A percentile compares a stretch with the other conserved stretches of the same genome.
These are phyloP conservation scores for Takifugu ocellatus DNA, from an alignment of 2,797 vertebrate genomes.

Conservation along the genomic window DNA sequence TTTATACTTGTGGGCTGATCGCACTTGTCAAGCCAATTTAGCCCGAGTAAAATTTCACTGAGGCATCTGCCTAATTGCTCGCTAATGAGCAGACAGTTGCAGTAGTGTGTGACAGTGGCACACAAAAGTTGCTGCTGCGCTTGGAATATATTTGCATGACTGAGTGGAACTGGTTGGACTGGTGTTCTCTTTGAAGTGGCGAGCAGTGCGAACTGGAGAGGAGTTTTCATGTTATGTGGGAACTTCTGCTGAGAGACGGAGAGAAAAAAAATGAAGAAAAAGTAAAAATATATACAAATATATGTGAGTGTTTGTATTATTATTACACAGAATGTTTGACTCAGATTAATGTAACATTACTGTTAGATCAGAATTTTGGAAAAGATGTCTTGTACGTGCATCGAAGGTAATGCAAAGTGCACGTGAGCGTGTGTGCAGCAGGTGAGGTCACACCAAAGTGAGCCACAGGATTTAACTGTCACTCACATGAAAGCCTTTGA, in stretches of 20 bases:
- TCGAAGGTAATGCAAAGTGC: slow-evolving; percentile 9
- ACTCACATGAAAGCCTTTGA: neutral
- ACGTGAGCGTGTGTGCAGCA: neutral
- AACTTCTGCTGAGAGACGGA: too few relatives aligned
- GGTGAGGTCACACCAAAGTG: slow-evolving; percentile 21
- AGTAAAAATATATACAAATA: too few relatives aligned
- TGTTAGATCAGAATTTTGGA: too few relatives aligned
- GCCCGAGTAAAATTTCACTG: slow-evolving; percentile 60
- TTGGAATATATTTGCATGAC: slow-evolving; percentile 37
- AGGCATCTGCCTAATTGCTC: slow-evolving; percentile 61
- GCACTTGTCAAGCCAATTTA: slow-evolving; percentile 44
- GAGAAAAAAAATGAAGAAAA: too few relatives aligned
- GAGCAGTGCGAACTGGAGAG: neutral
- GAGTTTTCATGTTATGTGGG: neutral
- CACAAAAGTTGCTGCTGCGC: slow-evolving; percentile 14
- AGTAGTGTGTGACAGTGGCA: neutral
- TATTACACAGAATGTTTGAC: too few relatives aligned
- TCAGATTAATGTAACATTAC: too few relatives aligned
- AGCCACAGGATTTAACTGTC: slow-evolving; percentile 5
- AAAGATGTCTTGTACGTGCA: slow-evolving; percentile 1
- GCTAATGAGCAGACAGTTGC: slow-evolving; percentile 60
- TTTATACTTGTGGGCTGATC: slow-evolving; percentile 31
- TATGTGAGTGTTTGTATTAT: too few relatives aligned
- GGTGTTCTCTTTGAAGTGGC: slow-evolving; percentile 13
- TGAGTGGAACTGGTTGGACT: neutral